Evolutionary conservation across 2,888 invertebrate species (phyloP), one percentile per base, ranked within the genome.

Genomic region (Apodemia zela): DNA sequence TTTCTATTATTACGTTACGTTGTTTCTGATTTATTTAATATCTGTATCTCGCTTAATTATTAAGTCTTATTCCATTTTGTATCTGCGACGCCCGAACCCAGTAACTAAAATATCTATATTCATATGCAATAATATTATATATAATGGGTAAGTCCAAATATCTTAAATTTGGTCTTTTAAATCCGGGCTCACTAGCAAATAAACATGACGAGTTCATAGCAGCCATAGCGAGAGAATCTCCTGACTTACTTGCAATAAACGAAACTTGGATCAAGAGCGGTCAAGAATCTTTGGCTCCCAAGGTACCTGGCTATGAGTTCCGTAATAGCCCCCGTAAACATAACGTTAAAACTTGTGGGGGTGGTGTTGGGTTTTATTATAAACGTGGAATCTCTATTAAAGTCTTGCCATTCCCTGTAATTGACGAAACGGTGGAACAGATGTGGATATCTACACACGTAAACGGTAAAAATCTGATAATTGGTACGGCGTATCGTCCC

Each of bases 321-420:
- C 21, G 54, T 15, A 21, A 54, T 18, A 3, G 6, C 21, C 54
- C 54, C 15, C 54, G 54, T 21, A 54, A 25, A 25, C 54, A 54
- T 15, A 54, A 21, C 5, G 15, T 54, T 25, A 54, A 25, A 54
- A 11, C 2, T 25, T 13, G 21, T 54, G 54, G 25, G 6, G 54
- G 25, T 54, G 54, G 54, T 15, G 54, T 54, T 21, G 54, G 54
- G 11, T 54, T 54, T 54, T 54, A 54, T 25, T 54, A 25, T 54
- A 54, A 54, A 25, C 13, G 25, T 7, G 25, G 21, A 13, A 54
- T 54, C 4, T 11, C 25, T 15, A 2, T 54, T 1, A 25, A 54
- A 25, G 4, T 54, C 3, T 54, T 54, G 13, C 1, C 54, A 15
- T 15, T 29, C 18, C 54, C 25, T 25, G 15, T 21, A 54, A 21